phyloP scores from a whole-genome alignment of 2,113 vertebrate genomes.

The Corythornis vintsioides region DNA sequence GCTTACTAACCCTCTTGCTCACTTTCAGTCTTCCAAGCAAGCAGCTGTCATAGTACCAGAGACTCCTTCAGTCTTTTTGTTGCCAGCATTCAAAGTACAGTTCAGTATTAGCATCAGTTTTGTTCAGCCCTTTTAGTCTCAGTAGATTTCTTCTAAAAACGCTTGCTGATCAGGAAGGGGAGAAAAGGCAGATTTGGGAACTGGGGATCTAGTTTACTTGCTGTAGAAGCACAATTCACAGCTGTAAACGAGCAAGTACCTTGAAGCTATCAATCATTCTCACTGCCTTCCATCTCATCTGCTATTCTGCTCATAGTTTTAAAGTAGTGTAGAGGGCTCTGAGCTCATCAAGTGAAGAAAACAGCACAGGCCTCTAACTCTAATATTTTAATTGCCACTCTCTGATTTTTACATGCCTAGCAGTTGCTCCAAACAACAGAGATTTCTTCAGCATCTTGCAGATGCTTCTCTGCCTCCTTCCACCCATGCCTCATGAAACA shows the following conservation, averaged over 20 bases:
- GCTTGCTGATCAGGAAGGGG: neutral
- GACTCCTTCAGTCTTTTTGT: neutral
- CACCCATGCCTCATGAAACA: neutral
- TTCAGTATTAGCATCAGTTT: neutral
- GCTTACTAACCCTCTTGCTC: neutral
- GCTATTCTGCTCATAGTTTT: neutral
- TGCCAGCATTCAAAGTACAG: neutral
- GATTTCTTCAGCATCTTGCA: neutral
- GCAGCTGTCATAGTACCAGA: neutral
- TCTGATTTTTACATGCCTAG: neutral
- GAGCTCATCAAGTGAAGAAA: neutral
- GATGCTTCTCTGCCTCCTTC: neutral
- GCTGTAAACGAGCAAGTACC: neutral
- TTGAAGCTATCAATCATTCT: neutral
- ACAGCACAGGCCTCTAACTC: neutral
- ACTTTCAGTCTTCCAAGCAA: constrained; percentile 18
- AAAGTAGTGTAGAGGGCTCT: neutral
- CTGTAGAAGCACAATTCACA: neutral
- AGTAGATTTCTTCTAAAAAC: neutral
- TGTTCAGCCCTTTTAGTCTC: neutral
- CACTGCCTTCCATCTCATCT: neutral
- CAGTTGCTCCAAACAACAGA: neutral
- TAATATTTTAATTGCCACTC: neutral
- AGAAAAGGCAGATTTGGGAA: neutral
- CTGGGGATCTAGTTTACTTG: neutral